phyloP scores from a whole-genome alignment of 2,888 invertebrate genomes.

The Thyatira batis region DNA sequence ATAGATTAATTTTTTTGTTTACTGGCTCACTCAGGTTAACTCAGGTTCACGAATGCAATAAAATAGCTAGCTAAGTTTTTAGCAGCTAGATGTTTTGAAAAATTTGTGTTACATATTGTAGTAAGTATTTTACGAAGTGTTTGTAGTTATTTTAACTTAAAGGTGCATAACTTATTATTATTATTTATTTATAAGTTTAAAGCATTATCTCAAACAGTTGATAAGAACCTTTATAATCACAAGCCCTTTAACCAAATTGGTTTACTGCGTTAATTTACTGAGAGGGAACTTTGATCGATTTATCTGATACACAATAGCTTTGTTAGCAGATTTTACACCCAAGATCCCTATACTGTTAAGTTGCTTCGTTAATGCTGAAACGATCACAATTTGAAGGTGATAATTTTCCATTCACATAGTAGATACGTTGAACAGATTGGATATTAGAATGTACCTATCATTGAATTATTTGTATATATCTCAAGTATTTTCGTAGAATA shows the following conservation, averaged over 20 bases:
- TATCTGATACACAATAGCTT: slow-evolving; percentile 35
- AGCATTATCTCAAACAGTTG: too few relatives aligned
- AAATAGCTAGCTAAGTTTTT: too few relatives aligned
- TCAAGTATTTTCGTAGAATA: not conserved
- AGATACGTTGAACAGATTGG: slow-evolving; percentile 25
- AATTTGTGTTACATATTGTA: too few relatives aligned
- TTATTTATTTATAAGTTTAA: too few relatives aligned
- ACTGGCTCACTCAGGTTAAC: too few relatives aligned
- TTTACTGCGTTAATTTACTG: not conserved
- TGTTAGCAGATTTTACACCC: slow-evolving; percentile 35
- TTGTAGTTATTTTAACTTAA: too few relatives aligned
- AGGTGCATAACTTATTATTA: too few relatives aligned
- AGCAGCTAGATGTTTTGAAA: too few relatives aligned
- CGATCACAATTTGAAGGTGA: slow-evolving; percentile 39
- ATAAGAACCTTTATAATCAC: too few relatives aligned
- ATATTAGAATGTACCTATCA: slow-evolving; percentile 11
- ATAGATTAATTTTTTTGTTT: too few relatives aligned
- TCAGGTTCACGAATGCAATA: too few relatives aligned
- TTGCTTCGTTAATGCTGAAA: slow-evolving; percentile 30
- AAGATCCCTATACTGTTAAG: slow-evolving; percentile 28
- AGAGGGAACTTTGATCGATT: slow-evolving; percentile 24
- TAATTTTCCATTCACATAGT: slow-evolving; percentile 48
- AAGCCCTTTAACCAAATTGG: not conserved
- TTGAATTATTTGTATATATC: not conserved
- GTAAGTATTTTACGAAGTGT: too few relatives aligned